Percentiles rank a stretch among this genome's conserved stretches.
phyloP scores from a whole-genome alignment of 2,888 invertebrate species.

The Drosophila macrospina region DNA sequence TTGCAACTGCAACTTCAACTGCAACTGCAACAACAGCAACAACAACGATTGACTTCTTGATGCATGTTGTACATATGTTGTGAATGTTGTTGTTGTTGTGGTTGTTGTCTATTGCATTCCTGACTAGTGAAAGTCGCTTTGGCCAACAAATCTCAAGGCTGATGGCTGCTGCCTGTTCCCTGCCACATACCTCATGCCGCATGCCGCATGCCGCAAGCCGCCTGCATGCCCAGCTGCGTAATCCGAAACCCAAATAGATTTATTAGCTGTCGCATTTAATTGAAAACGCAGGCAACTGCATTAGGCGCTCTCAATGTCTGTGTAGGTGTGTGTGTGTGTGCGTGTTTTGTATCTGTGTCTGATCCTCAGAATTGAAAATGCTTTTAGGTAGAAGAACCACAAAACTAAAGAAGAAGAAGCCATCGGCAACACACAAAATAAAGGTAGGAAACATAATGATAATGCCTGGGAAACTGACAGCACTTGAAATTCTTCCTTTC shows the following conservation, averaged over 20 bases:
- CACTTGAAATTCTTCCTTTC: constrained; percentile 60
- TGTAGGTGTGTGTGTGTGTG: constrained; percentile 4
- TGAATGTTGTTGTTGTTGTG: constrained; percentile 19
- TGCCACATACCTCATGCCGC: not conserved
- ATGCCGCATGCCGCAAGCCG: not conserved
- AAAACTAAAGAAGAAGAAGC: constrained; percentile 24
- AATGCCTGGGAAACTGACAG: constrained; percentile 48
- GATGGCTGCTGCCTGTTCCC: constrained; percentile 2
- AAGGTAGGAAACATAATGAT: constrained; percentile 31
- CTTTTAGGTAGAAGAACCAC: constrained; percentile 32
- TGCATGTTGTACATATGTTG: constrained; percentile 6
- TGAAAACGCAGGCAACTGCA: constrained; percentile 39
- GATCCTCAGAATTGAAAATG: constrained; percentile 27
- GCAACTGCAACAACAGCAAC: constrained; percentile 21
- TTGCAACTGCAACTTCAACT: constrained; percentile 19
- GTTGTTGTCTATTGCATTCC: constrained; percentile 53
- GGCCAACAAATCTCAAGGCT: constrained; percentile 55
- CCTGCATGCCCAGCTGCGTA: constrained; percentile 32
- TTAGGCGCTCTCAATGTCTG: constrained; percentile 2
- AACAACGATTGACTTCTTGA: constrained; percentile 18
- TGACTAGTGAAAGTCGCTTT: constrained; percentile 65
- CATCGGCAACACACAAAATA: constrained; percentile 22
- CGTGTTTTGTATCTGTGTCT: not conserved
- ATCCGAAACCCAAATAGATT: constrained; percentile 65
- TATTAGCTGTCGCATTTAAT: constrained; percentile 55